Percentiles rank a stretch among this genome's conserved stretches.
These are phyloP conservation scores for Luscinia megarhynchos DNA, from an alignment of 2,797 vertebrate species.

Conservation along the genomic window DNA sequence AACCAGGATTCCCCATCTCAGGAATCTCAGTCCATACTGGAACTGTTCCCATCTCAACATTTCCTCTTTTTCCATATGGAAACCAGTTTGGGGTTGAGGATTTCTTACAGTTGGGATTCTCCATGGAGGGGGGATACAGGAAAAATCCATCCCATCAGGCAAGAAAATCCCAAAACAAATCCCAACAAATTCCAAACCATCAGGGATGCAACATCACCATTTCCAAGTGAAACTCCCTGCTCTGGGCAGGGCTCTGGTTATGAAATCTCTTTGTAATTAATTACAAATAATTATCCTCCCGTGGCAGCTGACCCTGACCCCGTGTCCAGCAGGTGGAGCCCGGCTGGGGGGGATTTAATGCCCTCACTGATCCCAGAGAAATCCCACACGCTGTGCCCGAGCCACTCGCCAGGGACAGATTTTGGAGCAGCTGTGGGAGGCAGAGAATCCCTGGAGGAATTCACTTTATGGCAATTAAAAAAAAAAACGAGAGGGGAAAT, in stretches of 20 bases:
- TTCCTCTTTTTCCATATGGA: fast-evolving
- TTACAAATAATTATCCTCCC: conserved; percentile 37
- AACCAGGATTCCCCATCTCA: fast-evolving
- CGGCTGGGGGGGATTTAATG: neutral
- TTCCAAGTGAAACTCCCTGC: fast-evolving
- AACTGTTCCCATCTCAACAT: fast-evolving
- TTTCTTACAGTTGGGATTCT: too few relatives aligned
- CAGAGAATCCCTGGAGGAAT: neutral
- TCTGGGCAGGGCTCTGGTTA: neutral
- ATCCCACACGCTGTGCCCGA: neutral
- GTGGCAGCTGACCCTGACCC: neutral
- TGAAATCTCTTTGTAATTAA: neutral
- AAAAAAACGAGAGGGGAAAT: too few relatives aligned
- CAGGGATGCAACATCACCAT: neutral
- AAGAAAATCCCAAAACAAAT: neutral
- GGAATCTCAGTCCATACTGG: fast-evolving
- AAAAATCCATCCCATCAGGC: neutral
- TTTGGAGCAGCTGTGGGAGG: neutral
- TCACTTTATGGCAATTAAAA: neutral
- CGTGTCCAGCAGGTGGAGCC: neutral
- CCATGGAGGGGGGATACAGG: fast-evolving
- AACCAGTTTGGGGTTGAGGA: neutral
- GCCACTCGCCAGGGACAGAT: neutral
- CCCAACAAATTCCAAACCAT: neutral
- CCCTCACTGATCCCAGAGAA: neutral